Conservation (phyloP, 2,797 vertebrate species). For the Melanotaenia nigrans region DNA sequence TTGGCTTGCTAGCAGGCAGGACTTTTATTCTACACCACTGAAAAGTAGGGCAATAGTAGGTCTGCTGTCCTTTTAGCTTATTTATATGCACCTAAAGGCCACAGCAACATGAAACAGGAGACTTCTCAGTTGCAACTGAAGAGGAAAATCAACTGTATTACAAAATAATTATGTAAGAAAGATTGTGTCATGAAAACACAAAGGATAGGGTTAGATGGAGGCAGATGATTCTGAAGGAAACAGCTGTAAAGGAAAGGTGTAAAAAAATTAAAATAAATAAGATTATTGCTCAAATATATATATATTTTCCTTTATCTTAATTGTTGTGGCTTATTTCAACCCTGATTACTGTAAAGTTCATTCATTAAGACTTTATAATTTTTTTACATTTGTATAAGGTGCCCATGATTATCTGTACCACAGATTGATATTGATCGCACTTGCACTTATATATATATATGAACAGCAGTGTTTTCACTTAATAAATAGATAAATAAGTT, state of each 20-base stretch:
- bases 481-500: background rate
- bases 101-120: constrained; percentile 12
- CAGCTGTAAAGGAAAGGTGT: background rate
- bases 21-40: constrained; percentile 31
- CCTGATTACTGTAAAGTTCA: no score
- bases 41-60: constrained; percentile 1
- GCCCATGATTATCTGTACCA: no score
- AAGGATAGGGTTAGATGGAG: background rate
- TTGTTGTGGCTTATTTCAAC: no score
- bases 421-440: no score
- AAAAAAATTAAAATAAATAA: background rate
- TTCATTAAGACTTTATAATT: no score
- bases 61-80: background rate
- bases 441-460: no score
- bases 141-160: background rate
- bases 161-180: constrained; percentile 1
- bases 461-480: no score
- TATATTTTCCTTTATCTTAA: no score
- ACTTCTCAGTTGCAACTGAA: constrained; percentile 15
- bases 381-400: no score
- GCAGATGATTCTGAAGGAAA: background rate
- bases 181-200: background rate
- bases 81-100: background rate
- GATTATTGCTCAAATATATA: no score
- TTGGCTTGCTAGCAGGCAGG: constrained; percentile 15